These are phyloP conservation scores for Panorpa germanica DNA, from an alignment of 2,888 invertebrate genomes.

Conservation along the genomic window DNA sequence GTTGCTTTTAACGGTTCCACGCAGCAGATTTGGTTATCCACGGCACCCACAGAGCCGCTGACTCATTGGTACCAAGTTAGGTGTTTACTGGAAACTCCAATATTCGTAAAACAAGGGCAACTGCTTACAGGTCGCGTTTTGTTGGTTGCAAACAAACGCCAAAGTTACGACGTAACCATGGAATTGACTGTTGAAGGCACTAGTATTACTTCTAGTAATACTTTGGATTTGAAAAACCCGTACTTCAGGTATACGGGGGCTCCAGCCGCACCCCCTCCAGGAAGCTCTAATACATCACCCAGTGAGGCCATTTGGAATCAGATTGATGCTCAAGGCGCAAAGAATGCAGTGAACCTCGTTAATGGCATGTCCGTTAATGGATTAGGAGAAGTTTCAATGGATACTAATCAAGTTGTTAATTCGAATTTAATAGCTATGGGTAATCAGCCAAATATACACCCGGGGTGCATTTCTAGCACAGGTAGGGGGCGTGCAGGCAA, in stretches of 20 bases:
- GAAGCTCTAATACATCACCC: constrained; percentile 76
- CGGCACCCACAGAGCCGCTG: constrained; percentile 91
- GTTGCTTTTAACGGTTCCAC: constrained; percentile 85
- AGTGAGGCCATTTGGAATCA: constrained; percentile 86
- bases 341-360: constrained; percentile 53
- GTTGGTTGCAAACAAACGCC: constrained; percentile 84
- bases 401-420: constrained; percentile 37
- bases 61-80: constrained; percentile 99
- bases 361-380: constrained; percentile 60
- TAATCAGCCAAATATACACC: constrained; percentile 39
- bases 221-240: constrained; percentile 93
- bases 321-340: constrained; percentile 62
- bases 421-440: constrained; percentile 27
- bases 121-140: constrained; percentile 71
- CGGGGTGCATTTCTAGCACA: constrained; percentile 40
- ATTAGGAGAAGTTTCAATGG: constrained; percentile 51
- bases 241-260: constrained; percentile 94
- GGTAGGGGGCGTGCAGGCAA: constrained; percentile 34
- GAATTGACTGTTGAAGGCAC: constrained; percentile 83
- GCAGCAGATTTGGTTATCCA: constrained; percentile 90
- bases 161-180: constrained; percentile 97
- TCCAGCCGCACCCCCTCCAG: constrained; percentile 82
- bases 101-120: constrained; percentile 90
- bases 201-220: constrained; percentile 68
- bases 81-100: constrained; percentile 82